These are phyloP conservation scores for Candoia aspera DNA, from an alignment of 2,113 vertebrate genomes.

Conservation along the genomic window DNA sequence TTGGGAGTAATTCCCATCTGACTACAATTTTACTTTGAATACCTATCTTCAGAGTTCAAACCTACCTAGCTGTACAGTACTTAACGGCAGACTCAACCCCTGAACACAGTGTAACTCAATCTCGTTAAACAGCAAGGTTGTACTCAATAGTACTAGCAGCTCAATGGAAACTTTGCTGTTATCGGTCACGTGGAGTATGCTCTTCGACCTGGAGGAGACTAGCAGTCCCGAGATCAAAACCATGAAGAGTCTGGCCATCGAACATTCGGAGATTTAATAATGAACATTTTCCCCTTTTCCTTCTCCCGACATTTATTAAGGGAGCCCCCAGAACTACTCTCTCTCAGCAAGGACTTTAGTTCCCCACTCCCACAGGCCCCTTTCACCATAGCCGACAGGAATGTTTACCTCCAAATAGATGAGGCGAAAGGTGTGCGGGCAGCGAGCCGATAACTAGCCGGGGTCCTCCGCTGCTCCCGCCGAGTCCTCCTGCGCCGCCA, in stretches of 20 bases:
- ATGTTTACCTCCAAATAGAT: conserved; percentile 90
- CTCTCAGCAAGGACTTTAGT: neutral
- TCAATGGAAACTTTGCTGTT: neutral
- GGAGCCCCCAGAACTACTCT: accelerated
- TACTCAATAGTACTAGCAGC: neutral
- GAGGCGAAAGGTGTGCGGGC: conserved; percentile 89
- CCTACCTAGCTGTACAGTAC: too few species aligned
- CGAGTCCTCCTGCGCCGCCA: conserved; percentile 59
- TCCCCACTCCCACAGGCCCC: neutral
- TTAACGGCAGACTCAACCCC: neutral
- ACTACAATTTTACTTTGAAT: neutral
- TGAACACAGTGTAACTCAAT: neutral
- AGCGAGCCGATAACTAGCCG: conserved; percentile 88
- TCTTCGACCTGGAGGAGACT: neutral
- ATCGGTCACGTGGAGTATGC: neutral
- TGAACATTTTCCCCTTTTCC: neutral
- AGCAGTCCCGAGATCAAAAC: neutral
- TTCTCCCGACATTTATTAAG: neutral
- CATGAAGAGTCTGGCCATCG: neutral
- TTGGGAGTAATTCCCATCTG: neutral
- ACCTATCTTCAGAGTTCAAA: neutral
- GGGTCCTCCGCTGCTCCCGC: conserved; percentile 72
- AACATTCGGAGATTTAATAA: neutral
- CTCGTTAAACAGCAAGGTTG: too few species aligned
- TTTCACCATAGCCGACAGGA: neutral